Evolutionary conservation across 2,797 vertebrate genomes (phyloP).

Genomic region (Todus mexicanus): DNA sequence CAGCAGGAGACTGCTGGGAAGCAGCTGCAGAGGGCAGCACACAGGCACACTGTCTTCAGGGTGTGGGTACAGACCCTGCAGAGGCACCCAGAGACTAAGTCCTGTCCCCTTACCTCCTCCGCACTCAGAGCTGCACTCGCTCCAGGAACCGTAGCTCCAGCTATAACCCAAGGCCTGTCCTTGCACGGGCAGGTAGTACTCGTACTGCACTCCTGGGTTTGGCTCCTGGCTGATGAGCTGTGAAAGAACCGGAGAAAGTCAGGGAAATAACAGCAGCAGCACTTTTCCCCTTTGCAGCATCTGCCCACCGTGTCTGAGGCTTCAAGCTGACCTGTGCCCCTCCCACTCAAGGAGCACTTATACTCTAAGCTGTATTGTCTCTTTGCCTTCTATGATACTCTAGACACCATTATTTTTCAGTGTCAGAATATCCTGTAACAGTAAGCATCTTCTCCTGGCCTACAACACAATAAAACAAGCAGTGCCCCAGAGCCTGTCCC

Average conservation of each 20-base stretch:
- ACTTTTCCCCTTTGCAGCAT: neutral
- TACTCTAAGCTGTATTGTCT: neutral
- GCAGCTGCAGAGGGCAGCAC: constrained; percentile 30
- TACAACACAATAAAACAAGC: neutral
- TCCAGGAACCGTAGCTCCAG: constrained; percentile 94
- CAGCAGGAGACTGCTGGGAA: neutral
- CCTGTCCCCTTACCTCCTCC: constrained; percentile 83
- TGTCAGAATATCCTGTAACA: neutral
- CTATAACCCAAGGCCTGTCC: constrained; percentile 76
- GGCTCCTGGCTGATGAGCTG: constrained; percentile 93
- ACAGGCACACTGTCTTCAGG: neutral
- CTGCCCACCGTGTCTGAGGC: neutral
- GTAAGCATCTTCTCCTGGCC: neutral
- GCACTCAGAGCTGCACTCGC: constrained; percentile 86
- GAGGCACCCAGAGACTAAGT: neutral
- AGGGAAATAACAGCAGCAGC: neutral
- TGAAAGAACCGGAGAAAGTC: neutral
- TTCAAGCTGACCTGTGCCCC: neutral
- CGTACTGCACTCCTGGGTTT: constrained; percentile 87
- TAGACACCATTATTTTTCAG: neutral
- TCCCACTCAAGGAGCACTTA: neutral
- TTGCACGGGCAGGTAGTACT: constrained; percentile 84
- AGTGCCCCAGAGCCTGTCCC: neutral
- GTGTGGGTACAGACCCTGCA: neutral
- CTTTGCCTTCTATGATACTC: neutral